Evolutionary conservation across 2,888 invertebrate genomes (phyloP).

Genomic region (Biston stratarius): DNA sequence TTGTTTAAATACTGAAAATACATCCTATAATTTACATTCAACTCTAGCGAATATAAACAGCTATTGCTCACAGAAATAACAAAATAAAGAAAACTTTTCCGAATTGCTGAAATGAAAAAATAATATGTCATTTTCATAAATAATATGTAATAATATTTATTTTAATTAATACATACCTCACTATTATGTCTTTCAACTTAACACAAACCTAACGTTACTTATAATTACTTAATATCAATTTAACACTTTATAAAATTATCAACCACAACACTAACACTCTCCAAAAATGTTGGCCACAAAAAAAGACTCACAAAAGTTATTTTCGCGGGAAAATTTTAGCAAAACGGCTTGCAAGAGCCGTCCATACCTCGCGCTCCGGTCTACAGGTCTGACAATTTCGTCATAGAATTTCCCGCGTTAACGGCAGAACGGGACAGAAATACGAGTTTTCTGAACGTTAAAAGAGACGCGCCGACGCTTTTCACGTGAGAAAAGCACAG

Average conservation of each 20-base stretch:
- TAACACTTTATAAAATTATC: slow-evolving; percentile 22
- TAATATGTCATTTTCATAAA: too few species aligned
- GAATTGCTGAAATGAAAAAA: too few species aligned
- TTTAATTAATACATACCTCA: slow-evolving; percentile 65
- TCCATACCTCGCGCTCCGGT: slow-evolving; percentile 68
- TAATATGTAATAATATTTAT: too few species aligned
- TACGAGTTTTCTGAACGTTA: slow-evolving; percentile 33
- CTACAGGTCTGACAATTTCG: slow-evolving; percentile 79
- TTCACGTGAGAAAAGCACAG: slow-evolving; percentile 62
- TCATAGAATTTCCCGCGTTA: slow-evolving; percentile 74
- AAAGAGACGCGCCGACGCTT: slow-evolving; percentile 55
- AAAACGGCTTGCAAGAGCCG: slow-evolving; percentile 60
- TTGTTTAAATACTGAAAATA: too few species aligned
- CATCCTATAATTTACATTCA: too few species aligned
- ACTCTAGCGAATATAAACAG: too few species aligned
- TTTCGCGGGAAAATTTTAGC: slow-evolving; percentile 37
- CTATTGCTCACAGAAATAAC: too few species aligned
- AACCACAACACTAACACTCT: slow-evolving; percentile 48
- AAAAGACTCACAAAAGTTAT: slow-evolving; percentile 43
- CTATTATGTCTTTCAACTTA: slow-evolving; percentile 72
- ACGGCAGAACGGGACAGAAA: slow-evolving; percentile 51
- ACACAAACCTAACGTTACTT: slow-evolving; percentile 47
- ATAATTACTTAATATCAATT: slow-evolving; percentile 36
- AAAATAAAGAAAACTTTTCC: too few species aligned
- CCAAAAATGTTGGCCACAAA: slow-evolving; percentile 38